Percentiles rank a stretch among this genome's conserved stretches.
These are phyloP conservation scores for Siphonodentalium dalli DNA, from an alignment of 2,888 invertebrate genomes.

Conservation along the genomic window DNA sequence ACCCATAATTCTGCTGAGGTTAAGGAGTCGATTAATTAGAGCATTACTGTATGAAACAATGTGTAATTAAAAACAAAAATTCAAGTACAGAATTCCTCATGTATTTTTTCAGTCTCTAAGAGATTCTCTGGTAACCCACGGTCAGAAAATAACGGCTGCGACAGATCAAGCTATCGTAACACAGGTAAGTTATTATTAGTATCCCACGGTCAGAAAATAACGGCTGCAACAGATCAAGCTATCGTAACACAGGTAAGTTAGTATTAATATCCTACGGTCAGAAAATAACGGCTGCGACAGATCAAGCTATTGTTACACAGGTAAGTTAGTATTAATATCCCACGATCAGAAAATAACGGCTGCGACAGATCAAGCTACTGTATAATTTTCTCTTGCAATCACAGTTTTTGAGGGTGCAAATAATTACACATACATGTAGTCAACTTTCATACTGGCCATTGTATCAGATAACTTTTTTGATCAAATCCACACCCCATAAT, in stretches of 20 bases:
- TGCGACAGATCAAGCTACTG: slow-evolving; percentile 81
- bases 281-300: background rate
- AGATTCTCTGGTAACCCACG: slow-evolving; percentile 87
- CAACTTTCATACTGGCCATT: too few species aligned
- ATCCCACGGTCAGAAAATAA: background rate
- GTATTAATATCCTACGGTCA: background rate
- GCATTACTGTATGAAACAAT: too few species aligned
- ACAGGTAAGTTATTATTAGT: slow-evolving; percentile 63
- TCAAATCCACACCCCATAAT: too few species aligned
- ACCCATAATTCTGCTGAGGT: too few species aligned
- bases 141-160: slow-evolving; percentile 61
- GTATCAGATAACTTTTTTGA: too few species aligned
- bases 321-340: slow-evolving; percentile 71
- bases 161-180: slow-evolving; percentile 87
- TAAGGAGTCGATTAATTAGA: too few species aligned
- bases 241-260: background rate
- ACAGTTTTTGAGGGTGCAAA: too few species aligned
- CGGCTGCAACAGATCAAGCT: background rate
- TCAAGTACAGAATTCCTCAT: too few species aligned
- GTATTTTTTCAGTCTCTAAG: slow-evolving; percentile 73
- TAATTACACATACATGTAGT: too few species aligned
- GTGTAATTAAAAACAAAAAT: too few species aligned
- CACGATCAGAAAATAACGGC: slow-evolving; percentile 69
- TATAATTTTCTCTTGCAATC: too few species aligned
- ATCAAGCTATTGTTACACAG: background rate